Base-by-base conservation (phyloP, 1,140 invertebrate species). In the Trachymyrmex septentrionalis region DNA sequence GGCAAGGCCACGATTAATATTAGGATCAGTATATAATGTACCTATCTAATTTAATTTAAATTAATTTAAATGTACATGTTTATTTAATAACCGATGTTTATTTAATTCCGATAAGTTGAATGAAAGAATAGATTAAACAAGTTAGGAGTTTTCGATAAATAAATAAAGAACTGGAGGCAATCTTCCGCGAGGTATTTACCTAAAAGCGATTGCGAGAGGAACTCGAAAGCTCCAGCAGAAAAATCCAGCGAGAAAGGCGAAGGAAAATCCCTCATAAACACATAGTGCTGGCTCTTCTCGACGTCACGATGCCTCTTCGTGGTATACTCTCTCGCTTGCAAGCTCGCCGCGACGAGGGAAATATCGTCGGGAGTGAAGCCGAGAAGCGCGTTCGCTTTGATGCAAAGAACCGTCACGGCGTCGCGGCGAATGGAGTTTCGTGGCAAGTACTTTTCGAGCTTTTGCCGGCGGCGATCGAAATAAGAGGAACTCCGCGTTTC, bases 191-290 rank as follows among this genome's bases (percentile, higher is more conserved):
- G 21, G 50, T 48, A 61, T 75, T 84, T 73, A 24, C n/a, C 9
- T 50, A 73, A 75, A 84, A 61, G 38, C 6, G n/a, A 82, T 73
- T 44, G 55, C 38, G 55, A 16, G 55, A 21, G n/a, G 24, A 64
- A 50, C 14, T 21, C 7, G 24, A 63, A 63, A 48, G 50, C 2
- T 53, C 12, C 10, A 21, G 38, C 14, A n/a, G 57, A 30, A 48
- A 73, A 75, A 63, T 61, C 27, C 38, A 44, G 10, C 38, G 24
- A 3, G 57, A 21, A 71, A 61, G 44, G 38, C 69, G 14, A 34
- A 48, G 21, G 57, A 55, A 73, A 84, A 61, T 82, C 80, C 27
- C 34, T 75, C 69, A 50, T 75, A 75, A 84, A 84, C 80, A 84
- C 38, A 75, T 61, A 48, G 80, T 21, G 55, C 55, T 6, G 30